A percentile compares a stretch with the other conserved stretches of the same genome.
phyloP scores from a whole-genome alignment of 2,797 vertebrate species.

The Anabas testudineus region DNA sequence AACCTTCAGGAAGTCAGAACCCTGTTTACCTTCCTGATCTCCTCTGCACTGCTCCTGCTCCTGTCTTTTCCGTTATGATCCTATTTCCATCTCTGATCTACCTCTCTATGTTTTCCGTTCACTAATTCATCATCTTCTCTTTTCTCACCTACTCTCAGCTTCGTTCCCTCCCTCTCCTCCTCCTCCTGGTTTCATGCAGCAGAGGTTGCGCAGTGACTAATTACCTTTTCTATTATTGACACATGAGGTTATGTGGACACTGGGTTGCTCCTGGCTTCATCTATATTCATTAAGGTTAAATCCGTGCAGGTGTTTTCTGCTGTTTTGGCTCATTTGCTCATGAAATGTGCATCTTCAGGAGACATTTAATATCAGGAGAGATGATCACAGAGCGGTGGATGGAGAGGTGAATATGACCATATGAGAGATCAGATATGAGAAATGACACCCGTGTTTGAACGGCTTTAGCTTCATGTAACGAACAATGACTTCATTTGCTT shows the following conservation, averaged over 20 bases:
- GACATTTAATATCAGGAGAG: neutral
- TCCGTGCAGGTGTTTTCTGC: slow-evolving; percentile 20
- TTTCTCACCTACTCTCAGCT: neutral
- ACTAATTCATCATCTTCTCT: slow-evolving; percentile 10
- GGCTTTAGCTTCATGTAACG: neutral
- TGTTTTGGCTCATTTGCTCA: slow-evolving; percentile 26
- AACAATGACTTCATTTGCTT: neutral
- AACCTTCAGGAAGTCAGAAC: slow-evolving; percentile 2
- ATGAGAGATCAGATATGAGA: too few species aligned
- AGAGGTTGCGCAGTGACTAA: slow-evolving; percentile 20
- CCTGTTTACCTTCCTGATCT: slow-evolving; percentile 8
- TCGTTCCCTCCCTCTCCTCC: neutral
- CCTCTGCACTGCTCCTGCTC: slow-evolving; percentile 1
- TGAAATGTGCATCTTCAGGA: neutral
- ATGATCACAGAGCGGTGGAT: neutral
- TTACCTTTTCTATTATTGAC: slow-evolving; percentile 47
- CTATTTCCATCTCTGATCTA: neutral
- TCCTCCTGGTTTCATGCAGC: neutral
- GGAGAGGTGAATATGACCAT: neutral
- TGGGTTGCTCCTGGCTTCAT: slow-evolving; percentile 31
- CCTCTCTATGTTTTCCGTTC: slow-evolving; percentile 1
- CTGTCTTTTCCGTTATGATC: slow-evolving; percentile 14
- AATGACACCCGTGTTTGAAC: neutral
- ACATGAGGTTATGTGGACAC: slow-evolving; percentile 25
- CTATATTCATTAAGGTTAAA: slow-evolving; percentile 55